Evolutionary conservation across 1,140 invertebrate genomes (phyloP), one percentile per base, ranked within the genome.

Genomic region (Trichoplusia ni): DNA sequence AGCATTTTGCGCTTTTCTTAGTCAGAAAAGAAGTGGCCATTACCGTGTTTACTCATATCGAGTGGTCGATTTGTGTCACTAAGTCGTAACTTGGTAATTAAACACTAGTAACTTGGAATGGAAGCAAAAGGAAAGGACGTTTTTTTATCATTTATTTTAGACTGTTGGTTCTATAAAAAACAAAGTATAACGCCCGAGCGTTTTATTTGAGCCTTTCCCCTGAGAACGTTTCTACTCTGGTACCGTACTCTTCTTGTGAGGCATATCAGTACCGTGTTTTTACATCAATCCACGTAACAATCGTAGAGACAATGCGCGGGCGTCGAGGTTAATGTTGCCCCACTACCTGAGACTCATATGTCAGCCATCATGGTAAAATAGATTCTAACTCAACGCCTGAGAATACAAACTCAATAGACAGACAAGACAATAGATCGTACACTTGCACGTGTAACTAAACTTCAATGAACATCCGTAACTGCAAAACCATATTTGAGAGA

Each of bases 371-470:
- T 11, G 2, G 13, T 3, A 42, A 58, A 18, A 4, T 58, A 7
- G 6, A 35, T 0, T 29, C 16, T 60, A 47, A 8, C 11, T 4
- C 27, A 18, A 47, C 13, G 7, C 19, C 18, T 16, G 5, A 47
- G 29, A 33, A 42, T 47, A 2, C 29, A 35, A 16, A 33, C 27
- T 47, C 14, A 23, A 35, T 8, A 16, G 25, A 19, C 42, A 27
- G n/a, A 0, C 1, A 5, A 16, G 21, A 65, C 63, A 65, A 65
- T 65, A 42, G 63, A 40, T 29, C 33, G 63, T 65, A n/a, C n/a
- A n/a, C n/a, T n/a, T 65, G 51, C 25, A 47, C 19, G 53, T 44
- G 54, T 42, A 14, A 58, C n/a, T n/a, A n/a, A n/a, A n/a, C 44
- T 44, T 42, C 54, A 31, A 58, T 23, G 37, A 16, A 9, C 38